phyloP scores from a whole-genome alignment of 2,113 vertebrate genomes.

The Harpagus bidentatus region DNA sequence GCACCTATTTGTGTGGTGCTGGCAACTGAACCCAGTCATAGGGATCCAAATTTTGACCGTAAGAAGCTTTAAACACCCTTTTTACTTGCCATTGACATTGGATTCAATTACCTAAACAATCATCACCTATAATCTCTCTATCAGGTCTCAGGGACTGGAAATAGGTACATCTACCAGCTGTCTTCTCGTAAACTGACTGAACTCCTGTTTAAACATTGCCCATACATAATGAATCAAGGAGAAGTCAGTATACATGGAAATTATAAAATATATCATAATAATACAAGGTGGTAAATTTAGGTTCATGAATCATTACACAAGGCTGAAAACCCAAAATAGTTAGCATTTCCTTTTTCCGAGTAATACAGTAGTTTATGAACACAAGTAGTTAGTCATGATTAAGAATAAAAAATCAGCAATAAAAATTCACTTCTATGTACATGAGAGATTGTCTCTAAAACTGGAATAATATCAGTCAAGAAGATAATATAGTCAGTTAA shows the following conservation, averaged over 20 bases:
- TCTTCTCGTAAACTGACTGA: neutral
- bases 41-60: neutral
- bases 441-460: neutral
- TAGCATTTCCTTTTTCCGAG: neutral
- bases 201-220: neutral
- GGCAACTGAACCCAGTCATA: neutral
- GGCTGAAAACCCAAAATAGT: neutral
- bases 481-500: neutral
- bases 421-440: neutral
- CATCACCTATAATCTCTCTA: neutral
- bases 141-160: neutral
- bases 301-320: neutral
- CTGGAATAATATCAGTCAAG: neutral
- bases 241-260: neutral
- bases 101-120: neutral
- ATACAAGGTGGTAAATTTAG: neutral
- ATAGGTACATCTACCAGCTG: neutral
- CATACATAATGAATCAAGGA: neutral
- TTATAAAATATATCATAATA: neutral
- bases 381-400: neutral
- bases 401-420: neutral
- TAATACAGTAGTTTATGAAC: neutral
- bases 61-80: neutral
- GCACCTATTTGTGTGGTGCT: rapidly evolving
- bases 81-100: neutral